These are phyloP conservation scores for Nicator chloris DNA, from an alignment of 2,113 vertebrate genomes.

Conservation along the genomic window DNA sequence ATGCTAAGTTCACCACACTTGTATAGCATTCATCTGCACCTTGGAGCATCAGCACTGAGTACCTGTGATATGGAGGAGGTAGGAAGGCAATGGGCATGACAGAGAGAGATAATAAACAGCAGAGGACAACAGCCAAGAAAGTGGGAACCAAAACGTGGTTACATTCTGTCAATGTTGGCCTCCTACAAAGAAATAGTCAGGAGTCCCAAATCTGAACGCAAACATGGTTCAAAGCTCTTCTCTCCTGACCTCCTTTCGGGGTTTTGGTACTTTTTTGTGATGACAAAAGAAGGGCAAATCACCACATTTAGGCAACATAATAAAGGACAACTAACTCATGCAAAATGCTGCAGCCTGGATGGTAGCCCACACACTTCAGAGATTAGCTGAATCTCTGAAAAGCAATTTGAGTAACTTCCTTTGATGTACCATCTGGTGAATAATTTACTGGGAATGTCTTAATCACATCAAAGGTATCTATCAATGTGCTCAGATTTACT, in stretches of 20 bases:
- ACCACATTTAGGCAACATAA: neutral
- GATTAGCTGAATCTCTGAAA: conserved; percentile 33
- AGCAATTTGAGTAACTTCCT: conserved; percentile 15
- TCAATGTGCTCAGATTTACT: neutral
- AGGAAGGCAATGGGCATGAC: neutral
- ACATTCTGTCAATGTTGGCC: neutral
- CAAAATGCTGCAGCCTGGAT: neutral
- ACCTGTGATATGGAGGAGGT: neutral
- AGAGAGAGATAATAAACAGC: neutral
- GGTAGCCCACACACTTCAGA: neutral
- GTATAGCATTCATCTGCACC: neutral
- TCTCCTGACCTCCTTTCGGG: neutral
- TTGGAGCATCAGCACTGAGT: neutral
- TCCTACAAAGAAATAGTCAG: neutral
- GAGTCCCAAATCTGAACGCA: neutral
- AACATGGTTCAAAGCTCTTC: neutral
- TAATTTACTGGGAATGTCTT: conserved; percentile 39
- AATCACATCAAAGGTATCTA: conserved; percentile 55
- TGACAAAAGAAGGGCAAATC: neutral
- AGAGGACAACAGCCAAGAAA: neutral
- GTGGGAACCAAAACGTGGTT: neutral
- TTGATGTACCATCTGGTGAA: conserved; percentile 54
- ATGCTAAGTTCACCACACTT: neutral
- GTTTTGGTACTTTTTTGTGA: neutral
- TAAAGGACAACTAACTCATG: neutral